phyloP scores from a whole-genome alignment of 2,113 vertebrate genomes.

The Campylomormyrus numenius region DNA sequence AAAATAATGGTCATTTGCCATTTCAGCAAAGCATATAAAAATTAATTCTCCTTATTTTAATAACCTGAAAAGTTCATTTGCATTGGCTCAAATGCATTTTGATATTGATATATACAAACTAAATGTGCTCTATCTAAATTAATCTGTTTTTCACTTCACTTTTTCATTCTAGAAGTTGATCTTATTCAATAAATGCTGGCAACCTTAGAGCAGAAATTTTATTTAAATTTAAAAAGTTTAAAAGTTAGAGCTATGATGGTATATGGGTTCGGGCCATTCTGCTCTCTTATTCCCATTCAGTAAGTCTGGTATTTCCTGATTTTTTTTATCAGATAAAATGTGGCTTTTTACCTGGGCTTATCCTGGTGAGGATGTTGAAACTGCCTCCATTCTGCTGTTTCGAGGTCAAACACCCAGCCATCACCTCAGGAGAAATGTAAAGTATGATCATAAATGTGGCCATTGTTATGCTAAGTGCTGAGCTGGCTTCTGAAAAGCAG shows the following conservation, averaged over 20 bases:
- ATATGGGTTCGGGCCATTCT: neutral
- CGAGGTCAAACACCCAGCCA: slow-evolving; percentile 74
- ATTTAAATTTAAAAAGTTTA: neutral
- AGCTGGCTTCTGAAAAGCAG: neutral
- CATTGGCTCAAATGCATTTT: neutral
- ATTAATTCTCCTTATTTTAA: neutral
- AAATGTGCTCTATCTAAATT: no score
- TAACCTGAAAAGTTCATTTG: neutral
- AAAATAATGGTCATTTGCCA: neutral
- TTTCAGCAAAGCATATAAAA: neutral
- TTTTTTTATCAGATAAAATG: neutral
- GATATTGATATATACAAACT: neutral
- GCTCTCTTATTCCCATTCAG: neutral
- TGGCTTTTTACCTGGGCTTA: slow-evolving; percentile 70
- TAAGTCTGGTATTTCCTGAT: neutral
- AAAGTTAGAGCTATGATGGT: neutral
- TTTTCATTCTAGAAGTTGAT: neutral
- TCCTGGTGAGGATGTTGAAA: slow-evolving; percentile 73
- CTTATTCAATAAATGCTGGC: neutral
- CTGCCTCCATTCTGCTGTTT: slow-evolving; percentile 76
- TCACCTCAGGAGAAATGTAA: slow-evolving; percentile 59
- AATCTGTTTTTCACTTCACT: neutral
- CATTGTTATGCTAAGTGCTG: neutral
- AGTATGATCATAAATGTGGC: neutral
- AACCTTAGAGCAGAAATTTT: neutral